These are phyloP conservation scores for Rhamnusium bicolor DNA, from an alignment of 2,888 invertebrate genomes.

Conservation along the genomic window DNA sequence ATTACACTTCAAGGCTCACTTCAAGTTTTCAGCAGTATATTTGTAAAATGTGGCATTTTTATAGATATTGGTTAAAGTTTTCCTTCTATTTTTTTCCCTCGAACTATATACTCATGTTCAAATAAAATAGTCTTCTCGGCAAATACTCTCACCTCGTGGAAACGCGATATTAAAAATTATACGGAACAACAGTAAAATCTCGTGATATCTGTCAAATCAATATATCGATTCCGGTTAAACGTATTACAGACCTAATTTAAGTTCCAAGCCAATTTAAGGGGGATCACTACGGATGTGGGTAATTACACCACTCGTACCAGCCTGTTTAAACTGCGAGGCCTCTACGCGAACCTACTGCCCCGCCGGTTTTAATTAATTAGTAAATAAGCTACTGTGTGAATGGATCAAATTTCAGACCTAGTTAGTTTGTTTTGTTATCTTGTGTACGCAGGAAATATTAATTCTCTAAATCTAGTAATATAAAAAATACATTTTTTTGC, in stretches of 20 bases:
- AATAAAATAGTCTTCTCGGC: neutral
- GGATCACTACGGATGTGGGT: constrained; percentile 42
- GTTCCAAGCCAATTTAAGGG: constrained; percentile 32
- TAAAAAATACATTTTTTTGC: no score
- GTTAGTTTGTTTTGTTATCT: neutral
- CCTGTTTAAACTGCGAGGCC: constrained; percentile 25
- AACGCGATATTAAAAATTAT: neutral
- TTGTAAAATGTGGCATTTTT: no score
- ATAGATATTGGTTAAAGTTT: no score
- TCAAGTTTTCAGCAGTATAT: no score
- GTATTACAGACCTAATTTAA: constrained; percentile 11
- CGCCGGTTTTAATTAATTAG: neutral
- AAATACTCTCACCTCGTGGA: neutral
- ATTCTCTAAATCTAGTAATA: neutral
- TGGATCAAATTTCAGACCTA: neutral
- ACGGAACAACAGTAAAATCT: neutral
- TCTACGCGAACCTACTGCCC: neutral
- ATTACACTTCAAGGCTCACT: no score
- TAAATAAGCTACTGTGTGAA: neutral
- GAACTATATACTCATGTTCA: no score
- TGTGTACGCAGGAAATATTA: neutral
- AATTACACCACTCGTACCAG: constrained; percentile 36
- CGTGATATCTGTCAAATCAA: no score
- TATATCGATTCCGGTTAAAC: constrained; percentile 14
- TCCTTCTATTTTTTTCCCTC: no score